Conservation (phyloP, 2,888 invertebrate genomes). For the Xanthia togata region DNA sequence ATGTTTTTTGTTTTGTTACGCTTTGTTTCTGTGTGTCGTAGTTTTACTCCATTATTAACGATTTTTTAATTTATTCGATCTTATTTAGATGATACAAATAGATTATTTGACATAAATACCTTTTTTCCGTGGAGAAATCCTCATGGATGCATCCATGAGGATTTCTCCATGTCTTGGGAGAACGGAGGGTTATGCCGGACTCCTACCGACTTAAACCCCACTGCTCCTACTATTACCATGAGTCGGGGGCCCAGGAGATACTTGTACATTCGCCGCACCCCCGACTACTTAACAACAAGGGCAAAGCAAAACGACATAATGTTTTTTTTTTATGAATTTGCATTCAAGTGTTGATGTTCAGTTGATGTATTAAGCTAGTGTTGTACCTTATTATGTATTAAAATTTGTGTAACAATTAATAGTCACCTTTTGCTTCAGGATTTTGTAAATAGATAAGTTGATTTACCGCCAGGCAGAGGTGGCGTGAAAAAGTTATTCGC, state of each 20-base stretch:
- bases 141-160: too few relatives aligned
- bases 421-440: conserved; percentile 61
- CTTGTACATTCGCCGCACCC: too few relatives aligned
- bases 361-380: conserved; percentile 5
- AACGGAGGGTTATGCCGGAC: too few relatives aligned
- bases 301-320: not conserved
- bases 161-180: too few relatives aligned
- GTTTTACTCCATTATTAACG: conserved; percentile 8
- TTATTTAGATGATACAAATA: conserved; percentile 6
- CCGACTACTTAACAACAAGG: not conserved
- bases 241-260: too few relatives aligned
- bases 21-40: not conserved
- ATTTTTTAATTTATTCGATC: not conserved
- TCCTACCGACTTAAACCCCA: too few relatives aligned
- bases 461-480: conserved; percentile 48
- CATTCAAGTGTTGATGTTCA: not conserved
- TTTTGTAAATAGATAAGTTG: conserved; percentile 61
- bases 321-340: not conserved
- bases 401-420: conserved; percentile 50
- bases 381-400: conserved; percentile 5
- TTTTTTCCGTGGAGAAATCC: not conserved
- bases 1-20: conserved; percentile 1
- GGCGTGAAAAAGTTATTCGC: conserved; percentile 43
- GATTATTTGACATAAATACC: not conserved
- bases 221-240: too few relatives aligned